phyloP scores from a whole-genome alignment of 2,888 invertebrate genomes.

The Amphiduros pacificus region DNA sequence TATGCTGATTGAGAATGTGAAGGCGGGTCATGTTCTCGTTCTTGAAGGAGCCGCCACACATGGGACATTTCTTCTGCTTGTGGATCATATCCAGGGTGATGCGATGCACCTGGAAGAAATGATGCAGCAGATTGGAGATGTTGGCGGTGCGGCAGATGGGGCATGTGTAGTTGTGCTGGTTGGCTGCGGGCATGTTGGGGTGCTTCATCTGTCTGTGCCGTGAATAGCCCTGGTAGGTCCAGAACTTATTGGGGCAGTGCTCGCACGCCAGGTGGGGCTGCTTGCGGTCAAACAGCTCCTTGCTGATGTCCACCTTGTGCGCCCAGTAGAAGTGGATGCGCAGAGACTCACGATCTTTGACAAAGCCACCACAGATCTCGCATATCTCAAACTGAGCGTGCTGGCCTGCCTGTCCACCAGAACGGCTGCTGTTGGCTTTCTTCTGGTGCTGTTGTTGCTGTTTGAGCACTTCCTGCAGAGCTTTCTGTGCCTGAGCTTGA shows the following conservation, averaged over 20 bases:
- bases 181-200: conserved; percentile 3
- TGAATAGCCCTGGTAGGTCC: conserved; percentile 94
- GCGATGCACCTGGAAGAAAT: conserved; percentile 88
- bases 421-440: background rate
- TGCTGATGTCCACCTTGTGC: conserved; percentile 71
- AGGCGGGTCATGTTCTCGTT: conserved; percentile 20
- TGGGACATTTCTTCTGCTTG: conserved; percentile 42
- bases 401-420: conserved; percentile 1
- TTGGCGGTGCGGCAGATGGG: conserved; percentile 34
- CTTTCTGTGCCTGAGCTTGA: background rate
- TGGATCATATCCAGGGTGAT: conserved; percentile 73
- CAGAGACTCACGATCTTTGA: conserved; percentile 90
- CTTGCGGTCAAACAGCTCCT: conserved; percentile 41
- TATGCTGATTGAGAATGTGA: conserved; percentile 29
- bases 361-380: conserved; percentile 96
- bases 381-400: conserved; percentile 72
- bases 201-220: conserved; percentile 77
- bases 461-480: background rate
- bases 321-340: conserved; percentile 98
- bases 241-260: conserved; percentile 93
- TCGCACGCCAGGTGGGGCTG: conserved; percentile 91
- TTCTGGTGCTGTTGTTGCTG: background rate
- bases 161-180: conserved; percentile 23
- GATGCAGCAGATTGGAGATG: conserved; percentile 77
- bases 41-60: conserved; percentile 42